Evolutionary conservation across 2,888 invertebrate genomes (phyloP).

Genomic region (Sphaerophoria rueppellii): DNA sequence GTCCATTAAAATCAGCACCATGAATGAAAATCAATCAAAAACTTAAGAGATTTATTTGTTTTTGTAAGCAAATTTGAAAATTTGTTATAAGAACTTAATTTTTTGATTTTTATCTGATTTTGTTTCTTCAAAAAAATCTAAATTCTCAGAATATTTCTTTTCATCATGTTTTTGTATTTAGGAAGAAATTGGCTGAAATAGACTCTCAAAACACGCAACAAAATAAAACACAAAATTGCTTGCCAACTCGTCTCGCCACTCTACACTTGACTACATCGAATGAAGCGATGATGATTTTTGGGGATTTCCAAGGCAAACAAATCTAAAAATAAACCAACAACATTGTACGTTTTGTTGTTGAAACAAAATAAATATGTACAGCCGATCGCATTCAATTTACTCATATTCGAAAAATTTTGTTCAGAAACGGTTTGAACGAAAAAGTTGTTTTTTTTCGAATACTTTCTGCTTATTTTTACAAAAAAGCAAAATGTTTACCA

Average conservation of each 20-base stretch:
- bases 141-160: background rate
- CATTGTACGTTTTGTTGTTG: constrained; percentile 20
- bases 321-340: constrained; percentile 60
- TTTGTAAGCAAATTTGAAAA: constrained; percentile 21
- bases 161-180: background rate
- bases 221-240: background rate
- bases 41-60: constrained; percentile 27
- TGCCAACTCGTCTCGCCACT: background rate
- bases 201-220: too few relatives aligned
- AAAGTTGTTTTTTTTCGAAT: background rate
- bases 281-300: constrained; percentile 63
- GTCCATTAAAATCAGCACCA: constrained; percentile 16
- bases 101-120: background rate
- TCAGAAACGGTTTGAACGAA: constrained; percentile 2
- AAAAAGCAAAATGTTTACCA: constrained; percentile 5
- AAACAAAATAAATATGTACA: constrained; percentile 4
- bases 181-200: too few relatives aligned
- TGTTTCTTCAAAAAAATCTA: background rate
- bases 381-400: constrained; percentile 8
- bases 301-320: constrained; percentile 69
- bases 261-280: constrained; percentile 19
- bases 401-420: constrained; percentile 33
- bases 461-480: background rate
- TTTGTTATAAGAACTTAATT: background rate
- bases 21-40: constrained; percentile 37